Evolutionary conservation across 2,113 vertebrate genomes (phyloP).

Genomic region (Hystrix cristata): DNA sequence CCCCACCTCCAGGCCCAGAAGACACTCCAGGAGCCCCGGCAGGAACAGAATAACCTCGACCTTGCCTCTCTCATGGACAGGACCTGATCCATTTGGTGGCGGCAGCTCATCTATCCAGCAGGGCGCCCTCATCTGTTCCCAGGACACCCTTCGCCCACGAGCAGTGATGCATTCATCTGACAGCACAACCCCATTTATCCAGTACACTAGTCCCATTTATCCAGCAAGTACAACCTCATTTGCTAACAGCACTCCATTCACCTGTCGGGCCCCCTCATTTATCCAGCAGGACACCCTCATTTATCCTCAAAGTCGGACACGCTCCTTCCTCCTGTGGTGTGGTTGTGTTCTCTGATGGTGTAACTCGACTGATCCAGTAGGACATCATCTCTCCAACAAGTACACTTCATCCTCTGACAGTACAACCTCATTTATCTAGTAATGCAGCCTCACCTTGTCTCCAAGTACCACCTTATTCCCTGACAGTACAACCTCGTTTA

Average conservation of each 20-base stretch:
- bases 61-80: conserved; percentile 41
- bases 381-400: conserved; percentile 72
- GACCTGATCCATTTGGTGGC: conserved; percentile 65
- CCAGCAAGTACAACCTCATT: conserved; percentile 83
- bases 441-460: conserved; percentile 79
- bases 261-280: conserved; percentile 81
- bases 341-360: conserved; percentile 70
- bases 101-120: conserved; percentile 76
- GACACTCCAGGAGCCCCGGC: neutral
- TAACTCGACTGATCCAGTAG: conserved; percentile 61
- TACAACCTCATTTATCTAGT: conserved; percentile 78
- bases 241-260: conserved; percentile 85
- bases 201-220: conserved; percentile 81
- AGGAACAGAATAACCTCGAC: conserved; percentile 32
- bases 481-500: conserved; percentile 76
- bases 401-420: conserved; percentile 75
- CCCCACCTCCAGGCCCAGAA: neutral
- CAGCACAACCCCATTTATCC: conserved; percentile 82
- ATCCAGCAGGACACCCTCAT: conserved; percentile 82
- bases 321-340: conserved; percentile 69
- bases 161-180: conserved; percentile 82
- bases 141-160: conserved; percentile 79
- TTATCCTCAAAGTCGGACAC: conserved; percentile 70
- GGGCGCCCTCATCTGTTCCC: conserved; percentile 80
- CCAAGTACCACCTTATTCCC: conserved; percentile 80